phyloP scores from a whole-genome alignment of 2,888 invertebrate species.

The Malacosoma neustria region DNA sequence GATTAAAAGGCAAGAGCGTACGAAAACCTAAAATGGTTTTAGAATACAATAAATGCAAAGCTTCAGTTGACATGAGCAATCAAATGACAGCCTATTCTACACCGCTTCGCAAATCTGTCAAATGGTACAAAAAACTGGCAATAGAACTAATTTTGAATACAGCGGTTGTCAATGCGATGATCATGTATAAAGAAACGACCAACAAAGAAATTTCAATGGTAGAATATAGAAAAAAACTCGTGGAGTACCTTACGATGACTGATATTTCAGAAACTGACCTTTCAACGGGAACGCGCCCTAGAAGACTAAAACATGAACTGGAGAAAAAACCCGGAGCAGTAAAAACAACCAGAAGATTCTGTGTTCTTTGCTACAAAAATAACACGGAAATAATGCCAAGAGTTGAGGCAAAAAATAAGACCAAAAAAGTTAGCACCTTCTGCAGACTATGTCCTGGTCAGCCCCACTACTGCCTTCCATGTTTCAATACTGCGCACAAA shows the following conservation, averaged over 20 bases:
- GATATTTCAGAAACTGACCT: slow-evolving; percentile 1
- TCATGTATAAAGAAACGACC: slow-evolving; percentile 16
- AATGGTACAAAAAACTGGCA: too few relatives aligned
- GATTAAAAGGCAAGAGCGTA: slow-evolving; percentile 16
- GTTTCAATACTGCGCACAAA: too few relatives aligned
- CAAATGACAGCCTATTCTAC: slow-evolving; percentile 27
- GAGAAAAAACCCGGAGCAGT: slow-evolving; percentile 6
- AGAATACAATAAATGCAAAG: slow-evolving; percentile 29
- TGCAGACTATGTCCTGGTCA: slow-evolving; percentile 8
- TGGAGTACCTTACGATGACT: slow-evolving; percentile 9
- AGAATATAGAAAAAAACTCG: slow-evolving; percentile 8
- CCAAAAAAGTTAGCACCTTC: slow-evolving; percentile 9
- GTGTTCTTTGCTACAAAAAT: slow-evolving; percentile 4
- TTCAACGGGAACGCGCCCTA: too few relatives aligned
- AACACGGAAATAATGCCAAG: too few relatives aligned
- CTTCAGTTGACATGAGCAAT: slow-evolving; percentile 27
- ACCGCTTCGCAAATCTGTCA: slow-evolving; percentile 28
- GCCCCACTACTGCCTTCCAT: slow-evolving; percentile 6
- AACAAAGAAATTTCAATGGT: slow-evolving; percentile 9
- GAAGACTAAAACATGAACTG: slow-evolving; percentile 9
- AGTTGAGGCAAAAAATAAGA: slow-evolving; percentile 10
- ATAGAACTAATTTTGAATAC: slow-evolving; percentile 28
- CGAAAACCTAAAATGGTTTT: slow-evolving; percentile 19
- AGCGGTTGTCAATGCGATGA: slow-evolving; percentile 22
- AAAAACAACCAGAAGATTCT: too few relatives aligned